Percentiles rank a stretch among this genome's conserved stretches.
phyloP scores from a whole-genome alignment of 2,888 invertebrate genomes.

The Caenorhabditis panamensis region DNA sequence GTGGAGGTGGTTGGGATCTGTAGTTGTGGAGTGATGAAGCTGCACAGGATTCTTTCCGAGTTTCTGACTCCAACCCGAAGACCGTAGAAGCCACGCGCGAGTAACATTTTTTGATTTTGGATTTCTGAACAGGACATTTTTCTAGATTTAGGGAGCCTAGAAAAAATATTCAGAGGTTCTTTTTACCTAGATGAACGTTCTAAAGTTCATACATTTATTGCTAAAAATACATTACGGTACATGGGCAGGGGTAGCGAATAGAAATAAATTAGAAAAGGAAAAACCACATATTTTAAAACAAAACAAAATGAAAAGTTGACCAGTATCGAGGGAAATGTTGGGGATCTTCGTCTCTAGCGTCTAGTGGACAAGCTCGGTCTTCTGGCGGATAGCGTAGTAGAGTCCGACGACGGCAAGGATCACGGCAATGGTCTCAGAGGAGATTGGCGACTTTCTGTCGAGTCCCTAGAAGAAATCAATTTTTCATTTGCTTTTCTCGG shows the following conservation, averaged over 20 bases:
- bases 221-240: constrained; percentile 30
- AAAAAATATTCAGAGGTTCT: not conserved
- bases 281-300: constrained; percentile 10
- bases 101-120: constrained; percentile 16
- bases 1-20: not conserved
- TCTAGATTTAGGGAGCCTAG: no score
- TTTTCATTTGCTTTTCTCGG: not conserved
- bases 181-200: not conserved
- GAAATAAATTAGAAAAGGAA: constrained; percentile 29
- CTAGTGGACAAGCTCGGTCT: constrained; percentile 71
- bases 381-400: constrained; percentile 76
- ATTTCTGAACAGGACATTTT: no score
- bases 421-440: constrained; percentile 76
- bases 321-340: constrained; percentile 27
- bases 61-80: not conserved
- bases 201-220: not conserved
- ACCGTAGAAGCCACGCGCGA: constrained; percentile 3
- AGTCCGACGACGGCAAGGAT: constrained; percentile 69
- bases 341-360: not conserved
- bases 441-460: constrained; percentile 72
- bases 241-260: no score
- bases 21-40: not conserved
- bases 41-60: not conserved
- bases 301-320: constrained; percentile 23
- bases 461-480: constrained; percentile 71